phyloP scores from a whole-genome alignment of 2,888 invertebrate genomes.

The Agonopterix arenella region DNA sequence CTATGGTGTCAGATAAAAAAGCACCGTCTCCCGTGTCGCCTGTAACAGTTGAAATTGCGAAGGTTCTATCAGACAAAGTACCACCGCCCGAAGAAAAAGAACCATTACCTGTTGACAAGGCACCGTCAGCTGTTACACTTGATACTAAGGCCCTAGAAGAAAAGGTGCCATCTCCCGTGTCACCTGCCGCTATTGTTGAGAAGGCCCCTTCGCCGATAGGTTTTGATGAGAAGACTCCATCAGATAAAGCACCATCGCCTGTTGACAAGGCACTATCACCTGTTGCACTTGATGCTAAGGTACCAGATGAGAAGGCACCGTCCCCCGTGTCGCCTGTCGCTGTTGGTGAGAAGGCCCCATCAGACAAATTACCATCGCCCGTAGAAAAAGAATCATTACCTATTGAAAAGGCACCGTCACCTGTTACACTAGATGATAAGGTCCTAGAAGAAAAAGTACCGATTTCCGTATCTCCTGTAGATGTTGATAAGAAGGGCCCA shows the following conservation, averaged over 20 bases:
- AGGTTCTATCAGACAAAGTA: conserved; percentile 7
- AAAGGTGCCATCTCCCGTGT: conserved; percentile 1
- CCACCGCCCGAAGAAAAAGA: too few species aligned
- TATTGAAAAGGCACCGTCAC: neutral
- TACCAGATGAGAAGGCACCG: too few species aligned
- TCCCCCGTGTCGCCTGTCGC: too few species aligned
- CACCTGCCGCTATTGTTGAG: too few species aligned
- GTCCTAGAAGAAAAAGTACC: conserved; percentile 5
- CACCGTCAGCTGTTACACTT: too few species aligned
- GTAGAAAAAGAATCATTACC: neutral
- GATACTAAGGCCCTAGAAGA: too few species aligned
- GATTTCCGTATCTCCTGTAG: neutral
- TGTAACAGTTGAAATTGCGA: neutral
- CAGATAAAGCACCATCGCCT: neutral
- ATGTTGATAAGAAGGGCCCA: neutral
- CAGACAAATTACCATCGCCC: too few species aligned
- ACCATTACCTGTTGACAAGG: too few species aligned
- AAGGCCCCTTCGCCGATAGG: too few species aligned
- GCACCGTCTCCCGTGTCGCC: neutral
- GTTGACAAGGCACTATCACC: neutral
- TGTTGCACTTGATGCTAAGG: neutral
- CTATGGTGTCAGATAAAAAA: too few species aligned
- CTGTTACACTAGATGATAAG: neutral
- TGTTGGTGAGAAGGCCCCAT: too few species aligned
- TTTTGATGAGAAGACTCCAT: neutral